Conservation (phyloP, 2,113 vertebrate genomes). For the Sceloporus undulatus region DNA sequence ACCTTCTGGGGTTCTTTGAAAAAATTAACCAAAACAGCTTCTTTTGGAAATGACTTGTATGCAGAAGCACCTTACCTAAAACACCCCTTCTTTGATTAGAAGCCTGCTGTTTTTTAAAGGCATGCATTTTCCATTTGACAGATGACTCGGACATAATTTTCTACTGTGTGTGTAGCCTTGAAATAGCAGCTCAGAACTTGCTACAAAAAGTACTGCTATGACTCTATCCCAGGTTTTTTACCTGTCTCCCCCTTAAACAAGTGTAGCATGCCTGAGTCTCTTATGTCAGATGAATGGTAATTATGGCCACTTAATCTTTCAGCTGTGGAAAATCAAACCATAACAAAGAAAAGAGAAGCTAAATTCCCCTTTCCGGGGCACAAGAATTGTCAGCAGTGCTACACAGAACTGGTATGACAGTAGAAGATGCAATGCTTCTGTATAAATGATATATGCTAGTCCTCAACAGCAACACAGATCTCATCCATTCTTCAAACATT, state of each 20-base stretch:
- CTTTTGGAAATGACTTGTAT: not conserved
- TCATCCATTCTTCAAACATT: not conserved
- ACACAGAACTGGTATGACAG: not conserved
- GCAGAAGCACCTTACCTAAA: not conserved
- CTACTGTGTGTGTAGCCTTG: not conserved
- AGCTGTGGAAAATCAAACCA: constrained; percentile 80
- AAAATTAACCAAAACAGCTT: not conserved
- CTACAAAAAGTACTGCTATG: too few relatives aligned
- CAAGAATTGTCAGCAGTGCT: not conserved
- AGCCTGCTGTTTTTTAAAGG: not conserved
- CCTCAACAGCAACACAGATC: not conserved
- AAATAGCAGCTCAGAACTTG: not conserved
- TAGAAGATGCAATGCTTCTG: constrained; percentile 18
- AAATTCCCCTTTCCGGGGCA: not conserved
- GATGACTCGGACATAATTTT: not conserved
- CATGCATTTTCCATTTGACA: not conserved
- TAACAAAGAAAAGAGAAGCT: constrained; percentile 50
- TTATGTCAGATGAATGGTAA: constrained; percentile 8
- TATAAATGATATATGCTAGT: not conserved
- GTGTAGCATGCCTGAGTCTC: not conserved
- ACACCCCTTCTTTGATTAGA: not conserved
- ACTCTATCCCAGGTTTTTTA: not conserved
- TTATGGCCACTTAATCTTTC: constrained; percentile 15
- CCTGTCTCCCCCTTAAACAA: not conserved
- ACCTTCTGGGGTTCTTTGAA: too few relatives aligned